These are phyloP conservation scores for Artemia sinica DNA, from an alignment of 2,888 invertebrate genomes.

Conservation along the genomic window DNA sequence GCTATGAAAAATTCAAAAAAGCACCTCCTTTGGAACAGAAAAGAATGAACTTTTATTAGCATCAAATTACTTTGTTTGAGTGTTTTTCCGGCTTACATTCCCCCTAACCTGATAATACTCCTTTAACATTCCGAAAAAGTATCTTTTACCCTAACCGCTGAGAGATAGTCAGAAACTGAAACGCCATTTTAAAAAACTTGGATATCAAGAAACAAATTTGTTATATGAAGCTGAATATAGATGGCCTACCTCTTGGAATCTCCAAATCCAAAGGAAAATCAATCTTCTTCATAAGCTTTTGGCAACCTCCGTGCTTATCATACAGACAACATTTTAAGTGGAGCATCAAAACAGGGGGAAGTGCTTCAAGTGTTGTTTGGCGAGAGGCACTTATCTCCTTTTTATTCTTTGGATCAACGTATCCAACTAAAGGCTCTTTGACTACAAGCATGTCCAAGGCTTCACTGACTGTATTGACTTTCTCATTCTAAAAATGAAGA, in stretches of 20 bases:
- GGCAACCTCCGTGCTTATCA: slow-evolving; percentile 72
- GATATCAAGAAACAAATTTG: too few species aligned
- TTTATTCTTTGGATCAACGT: slow-evolving; percentile 60
- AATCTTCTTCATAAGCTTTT: slow-evolving; percentile 76
- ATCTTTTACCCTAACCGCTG: too few species aligned
- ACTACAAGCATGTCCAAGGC: slow-evolving; percentile 70
- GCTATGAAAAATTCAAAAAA: too few species aligned
- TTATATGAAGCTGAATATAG: too few species aligned
- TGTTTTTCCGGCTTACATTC: too few species aligned
- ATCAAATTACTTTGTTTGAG: too few species aligned
- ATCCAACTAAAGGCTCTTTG: slow-evolving; percentile 69
- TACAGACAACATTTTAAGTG: slow-evolving; percentile 76
- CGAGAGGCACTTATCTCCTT: slow-evolving; percentile 74
- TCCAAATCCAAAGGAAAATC: slow-evolving; percentile 77
- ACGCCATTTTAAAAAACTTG: too few species aligned
- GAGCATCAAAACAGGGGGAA: slow-evolving; percentile 71
- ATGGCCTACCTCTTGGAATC: slow-evolving; percentile 57
- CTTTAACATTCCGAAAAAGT: too few species aligned
- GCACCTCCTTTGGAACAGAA: too few species aligned
- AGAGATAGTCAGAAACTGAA: too few species aligned
- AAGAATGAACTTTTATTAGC: too few species aligned
- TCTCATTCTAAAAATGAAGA: slow-evolving; percentile 30
- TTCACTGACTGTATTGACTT: slow-evolving; percentile 48
- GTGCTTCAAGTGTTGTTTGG: slow-evolving; percentile 67
- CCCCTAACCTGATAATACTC: too few species aligned